Evolutionary conservation across 2,797 vertebrate species (phyloP), one percentile per base, ranked within the genome.

Genomic region (Gymnocypris eckloni): DNA sequence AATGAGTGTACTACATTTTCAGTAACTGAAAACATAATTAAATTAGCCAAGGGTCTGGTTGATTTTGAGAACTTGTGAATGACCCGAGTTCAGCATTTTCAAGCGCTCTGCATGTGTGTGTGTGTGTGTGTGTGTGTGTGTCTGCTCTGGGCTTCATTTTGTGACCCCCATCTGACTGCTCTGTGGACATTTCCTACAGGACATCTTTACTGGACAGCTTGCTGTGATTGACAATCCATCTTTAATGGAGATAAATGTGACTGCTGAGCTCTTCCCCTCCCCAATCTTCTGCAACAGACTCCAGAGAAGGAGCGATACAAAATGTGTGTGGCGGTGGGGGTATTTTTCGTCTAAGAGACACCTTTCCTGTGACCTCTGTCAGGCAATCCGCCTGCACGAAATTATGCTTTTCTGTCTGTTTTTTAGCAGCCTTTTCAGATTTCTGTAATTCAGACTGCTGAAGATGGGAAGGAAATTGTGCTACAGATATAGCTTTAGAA

Each of bases 181-280:
- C 79, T 37, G 37, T 54, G 54, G 41, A 82, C 33, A 64, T 71
- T 37, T 82, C 72, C 79, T 69, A 25, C 37, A 77, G 79, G 70
- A 81, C 56, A 4, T 86, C 28, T 67, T 81, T 64, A 73, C 73
- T 70, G 69, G 85, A 76, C 45, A 81, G 78, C 89, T 78, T 52
- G 56, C 82, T 82, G 76, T 89, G 90, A 89, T 82, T 88, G 93
- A 92, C 93, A 90, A 87, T 84, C 71, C 56, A 81, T 89, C 89
- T 91, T 92, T 94, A 94, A 95, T 92, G 88, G 91, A 94, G 94
- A 95, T 94, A 88, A 94, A 95, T 94, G 91, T 88, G 76, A 79
- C 91, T 91, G 91, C 87, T 88, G 85, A 83, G 90, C 81, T 88
- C 92, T 54, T 81, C 92, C 91, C 91, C 92, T 91, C 91, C 93